phyloP scores from a whole-genome alignment of 2,113 vertebrate species.

The Microtus ochrogaster region DNA sequence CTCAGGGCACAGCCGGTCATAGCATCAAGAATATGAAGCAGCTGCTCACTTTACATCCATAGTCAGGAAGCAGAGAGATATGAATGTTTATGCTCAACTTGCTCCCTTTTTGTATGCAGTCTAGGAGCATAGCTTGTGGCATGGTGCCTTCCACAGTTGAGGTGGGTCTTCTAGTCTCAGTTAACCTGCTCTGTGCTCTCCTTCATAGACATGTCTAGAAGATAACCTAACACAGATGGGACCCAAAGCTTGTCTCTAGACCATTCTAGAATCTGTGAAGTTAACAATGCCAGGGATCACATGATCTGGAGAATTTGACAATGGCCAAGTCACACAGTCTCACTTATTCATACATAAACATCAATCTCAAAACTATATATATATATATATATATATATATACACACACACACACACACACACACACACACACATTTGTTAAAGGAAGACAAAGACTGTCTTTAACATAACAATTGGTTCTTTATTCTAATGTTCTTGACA shows the following conservation, averaged over 20 bases:
- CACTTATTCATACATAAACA: not conserved
- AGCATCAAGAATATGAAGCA: not conserved
- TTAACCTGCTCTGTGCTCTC: not conserved
- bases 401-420: not conserved
- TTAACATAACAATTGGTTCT: not conserved
- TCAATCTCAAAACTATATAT: not conserved
- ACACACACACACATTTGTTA: not conserved
- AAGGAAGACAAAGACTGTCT: not conserved
- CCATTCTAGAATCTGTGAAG: no score
- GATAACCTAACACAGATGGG: not conserved
- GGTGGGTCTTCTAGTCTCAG: not conserved
- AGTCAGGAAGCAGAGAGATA: not conserved
- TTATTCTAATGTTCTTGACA: not conserved
- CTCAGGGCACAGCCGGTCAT: no score
- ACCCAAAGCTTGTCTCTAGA: not conserved
- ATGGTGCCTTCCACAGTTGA: not conserved
- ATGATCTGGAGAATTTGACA: not conserved
- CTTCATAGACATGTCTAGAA: not conserved
- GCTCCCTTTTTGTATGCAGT: not conserved
- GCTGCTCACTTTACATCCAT: not conserved
- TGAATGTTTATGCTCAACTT: not conserved
- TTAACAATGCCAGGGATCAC: not conserved
- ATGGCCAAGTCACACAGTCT: not conserved
- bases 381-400: no score
- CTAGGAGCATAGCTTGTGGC: not conserved